Evolutionary conservation across 2,797 vertebrate genomes (phyloP), one percentile per base, ranked within the genome.

Genomic region (Schizopygopsis pylzovi): DNA sequence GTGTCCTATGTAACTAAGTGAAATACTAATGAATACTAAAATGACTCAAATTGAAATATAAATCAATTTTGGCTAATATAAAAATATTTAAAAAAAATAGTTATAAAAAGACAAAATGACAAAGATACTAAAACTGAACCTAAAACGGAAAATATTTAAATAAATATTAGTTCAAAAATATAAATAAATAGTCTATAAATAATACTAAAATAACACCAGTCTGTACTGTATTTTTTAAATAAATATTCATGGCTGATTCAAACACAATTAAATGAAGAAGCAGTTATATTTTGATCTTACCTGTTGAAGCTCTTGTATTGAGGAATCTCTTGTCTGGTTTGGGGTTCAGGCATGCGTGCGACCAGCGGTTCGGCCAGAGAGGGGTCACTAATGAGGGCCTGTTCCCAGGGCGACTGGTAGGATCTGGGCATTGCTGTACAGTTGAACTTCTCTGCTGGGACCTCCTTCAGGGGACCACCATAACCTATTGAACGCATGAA

Each of bases 251-350:
- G n/a, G 7, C 16, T 59, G 0, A 20, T 25, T 43, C 11, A 63
- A 63, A 25, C 76, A 56, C 61, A 37, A 77, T 37, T 45, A 25
- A 5, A 52, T 16, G 13, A 63, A 63, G n/a, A 15, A 63, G 59
- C 12, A 28, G 12, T 5, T 15, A 22, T 61, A 13, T 16, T 33
- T 33, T 3, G 4, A 0, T 67, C 15, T 67, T 18, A 37, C 98
- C 98, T 98, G 96, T 99, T 99, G 92, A 99, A 99, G 91, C 97
- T 98, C 89, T 96, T 97, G 92, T 96, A 99, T 68, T 96, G 95
- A 1, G 96, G 97, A n/a, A 93, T 91, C 22, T 97, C 95, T 1
- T 93, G 85, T 86, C 88, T 95, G 83, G 94, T 93, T 90, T 96
- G 96, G 0, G 96, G 96, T 88, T 94, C 91, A 73, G 96, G 95